These are phyloP conservation scores for Catharus ustulatus DNA, from an alignment of 2,797 vertebrate genomes.

Conservation along the genomic window DNA sequence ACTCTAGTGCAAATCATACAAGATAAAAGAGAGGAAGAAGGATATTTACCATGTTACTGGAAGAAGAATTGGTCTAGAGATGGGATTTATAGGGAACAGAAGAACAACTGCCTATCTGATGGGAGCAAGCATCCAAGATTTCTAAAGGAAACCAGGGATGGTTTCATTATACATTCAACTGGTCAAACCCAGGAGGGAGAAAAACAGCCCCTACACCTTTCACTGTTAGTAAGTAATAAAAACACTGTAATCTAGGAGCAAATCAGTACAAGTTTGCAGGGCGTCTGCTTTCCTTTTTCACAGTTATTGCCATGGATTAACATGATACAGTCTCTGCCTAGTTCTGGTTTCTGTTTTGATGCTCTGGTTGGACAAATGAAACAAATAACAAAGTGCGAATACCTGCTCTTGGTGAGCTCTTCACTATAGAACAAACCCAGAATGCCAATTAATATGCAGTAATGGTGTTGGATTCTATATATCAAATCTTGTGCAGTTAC, in stretches of 20 bases:
- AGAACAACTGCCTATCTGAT: not conserved
- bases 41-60: not conserved
- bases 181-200: not conserved
- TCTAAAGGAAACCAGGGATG: not conserved
- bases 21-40: not conserved
- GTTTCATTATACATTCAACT: not conserved
- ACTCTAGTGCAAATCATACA: not conserved
- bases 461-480: not conserved
- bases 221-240: not conserved
- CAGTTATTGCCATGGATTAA: not conserved
- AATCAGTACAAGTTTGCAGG: not conserved
- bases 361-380: not conserved
- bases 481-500: not conserved
- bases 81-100: not conserved
- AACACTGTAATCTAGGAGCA: not conserved
- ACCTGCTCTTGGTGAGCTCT: not conserved
- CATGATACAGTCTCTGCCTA: too few species aligned
- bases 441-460: not conserved
- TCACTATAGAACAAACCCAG: not conserved
- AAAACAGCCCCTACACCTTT: not conserved
- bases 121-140: not conserved
- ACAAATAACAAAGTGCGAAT: not conserved
- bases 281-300: not conserved
- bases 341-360: not conserved
- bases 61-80: not conserved